phyloP scores from a whole-genome alignment of 2,888 invertebrate genomes.

The Spisula solida region DNA sequence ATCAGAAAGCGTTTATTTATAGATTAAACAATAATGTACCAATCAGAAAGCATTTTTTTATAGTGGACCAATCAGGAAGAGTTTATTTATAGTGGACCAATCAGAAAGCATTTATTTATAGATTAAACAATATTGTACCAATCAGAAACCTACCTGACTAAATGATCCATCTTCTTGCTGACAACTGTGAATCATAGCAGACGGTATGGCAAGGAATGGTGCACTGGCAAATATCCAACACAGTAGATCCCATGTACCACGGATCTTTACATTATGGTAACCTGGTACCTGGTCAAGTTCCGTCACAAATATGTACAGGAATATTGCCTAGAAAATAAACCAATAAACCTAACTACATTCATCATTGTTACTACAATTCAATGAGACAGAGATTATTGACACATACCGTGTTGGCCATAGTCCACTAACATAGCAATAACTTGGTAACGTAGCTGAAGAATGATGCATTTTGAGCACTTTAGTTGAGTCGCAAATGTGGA shows the following conservation, averaged over 20 bases:
- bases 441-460: too few species aligned
- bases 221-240: slow-evolving; percentile 81
- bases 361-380: background rate
- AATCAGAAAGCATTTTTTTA: too few species aligned
- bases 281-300: slow-evolving; percentile 56
- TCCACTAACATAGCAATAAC: too few species aligned
- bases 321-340: slow-evolving; percentile 68
- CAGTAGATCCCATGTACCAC: slow-evolving; percentile 78
- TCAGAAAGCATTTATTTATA: too few species aligned
- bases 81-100: too few species aligned
- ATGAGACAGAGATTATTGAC: background rate
- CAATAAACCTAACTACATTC: background rate
- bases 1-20: too few species aligned
- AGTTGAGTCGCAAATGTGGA: too few species aligned
- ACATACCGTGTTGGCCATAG: too few species aligned
- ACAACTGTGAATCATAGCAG: slow-evolving; percentile 80
- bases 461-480: too few species aligned
- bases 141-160: slow-evolving; percentile 57
- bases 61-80: too few species aligned
- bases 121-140: too few species aligned
- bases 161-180: slow-evolving; percentile 71
- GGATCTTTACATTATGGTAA: slow-evolving; percentile 66
- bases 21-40: too few species aligned
- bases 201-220: slow-evolving; percentile 80
- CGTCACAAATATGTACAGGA: slow-evolving; percentile 70